phyloP scores from a whole-genome alignment of 2,888 invertebrate species.

The Matsumyia berberina region DNA sequence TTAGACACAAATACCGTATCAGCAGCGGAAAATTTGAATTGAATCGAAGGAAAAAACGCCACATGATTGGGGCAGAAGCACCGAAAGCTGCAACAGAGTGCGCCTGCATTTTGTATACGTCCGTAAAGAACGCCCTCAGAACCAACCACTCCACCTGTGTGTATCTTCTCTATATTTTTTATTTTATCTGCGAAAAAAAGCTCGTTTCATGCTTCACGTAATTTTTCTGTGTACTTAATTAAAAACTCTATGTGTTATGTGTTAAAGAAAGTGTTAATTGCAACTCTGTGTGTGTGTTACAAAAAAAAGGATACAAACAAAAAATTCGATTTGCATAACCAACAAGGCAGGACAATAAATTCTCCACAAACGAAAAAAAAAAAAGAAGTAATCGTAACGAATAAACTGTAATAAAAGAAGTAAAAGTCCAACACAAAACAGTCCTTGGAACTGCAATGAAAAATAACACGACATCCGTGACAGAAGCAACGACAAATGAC shows the following conservation, averaged over 20 bases:
- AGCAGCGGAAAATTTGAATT: slow-evolving; percentile 69
- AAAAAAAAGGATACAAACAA: slow-evolving; percentile 16
- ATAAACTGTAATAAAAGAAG: slow-evolving; percentile 17
- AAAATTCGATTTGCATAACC: slow-evolving; percentile 67
- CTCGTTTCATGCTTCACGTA: slow-evolving; percentile 72
- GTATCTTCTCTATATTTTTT: slow-evolving; percentile 26
- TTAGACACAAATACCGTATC: slow-evolving; percentile 72
- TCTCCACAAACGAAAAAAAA: slow-evolving; percentile 76
- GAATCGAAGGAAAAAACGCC: slow-evolving; percentile 48
- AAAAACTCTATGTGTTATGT: slow-evolving; percentile 72
- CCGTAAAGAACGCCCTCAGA: slow-evolving; percentile 61
- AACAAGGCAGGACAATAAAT: slow-evolving; percentile 67
- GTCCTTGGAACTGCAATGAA: slow-evolving; percentile 64
- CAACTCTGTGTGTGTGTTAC: slow-evolving; percentile 66
- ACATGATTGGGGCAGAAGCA: slow-evolving; percentile 56
- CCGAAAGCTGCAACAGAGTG: slow-evolving; percentile 63
- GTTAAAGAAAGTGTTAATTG: slow-evolving; percentile 75
- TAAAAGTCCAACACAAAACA: slow-evolving; percentile 21
- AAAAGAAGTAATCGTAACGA: slow-evolving; percentile 7
- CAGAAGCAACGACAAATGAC: slow-evolving; percentile 70
- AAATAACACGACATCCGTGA: slow-evolving; percentile 76
- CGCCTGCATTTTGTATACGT: slow-evolving; percentile 56
- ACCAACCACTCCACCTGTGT: slow-evolving; percentile 56
- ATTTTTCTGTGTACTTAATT: slow-evolving; percentile 73
- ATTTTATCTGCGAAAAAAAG: slow-evolving; percentile 27